These are phyloP conservation scores for Cossypha polioptera DNA, from an alignment of 2,797 vertebrate species.

Conservation along the genomic window DNA sequence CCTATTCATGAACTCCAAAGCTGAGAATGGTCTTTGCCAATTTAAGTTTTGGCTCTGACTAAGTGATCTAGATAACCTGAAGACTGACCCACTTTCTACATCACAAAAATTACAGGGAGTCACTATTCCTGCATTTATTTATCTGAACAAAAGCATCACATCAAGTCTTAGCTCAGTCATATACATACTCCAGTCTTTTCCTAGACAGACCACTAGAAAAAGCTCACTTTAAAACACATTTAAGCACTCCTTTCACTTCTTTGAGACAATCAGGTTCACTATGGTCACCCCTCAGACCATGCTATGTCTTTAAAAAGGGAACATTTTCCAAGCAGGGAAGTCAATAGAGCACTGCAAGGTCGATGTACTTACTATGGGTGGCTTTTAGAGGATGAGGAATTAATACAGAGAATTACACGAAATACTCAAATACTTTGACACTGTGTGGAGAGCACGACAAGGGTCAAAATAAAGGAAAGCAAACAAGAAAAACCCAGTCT, in stretches of 20 bases:
- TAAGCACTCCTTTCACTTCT: not conserved
- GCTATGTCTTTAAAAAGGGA: constrained; percentile 15
- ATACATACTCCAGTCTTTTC: not conserved
- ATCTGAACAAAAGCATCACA: not conserved
- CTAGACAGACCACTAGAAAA: not conserved
- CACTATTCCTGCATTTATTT: not conserved
- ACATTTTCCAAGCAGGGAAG: constrained; percentile 27
- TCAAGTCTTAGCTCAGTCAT: not conserved
- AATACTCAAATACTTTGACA: not conserved
- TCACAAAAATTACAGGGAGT: not conserved
- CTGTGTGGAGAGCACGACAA: not conserved
- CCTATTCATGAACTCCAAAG: not conserved
- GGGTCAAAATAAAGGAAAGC: not conserved
- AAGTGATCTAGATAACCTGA: not conserved
- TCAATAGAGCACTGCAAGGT: constrained; percentile 9
- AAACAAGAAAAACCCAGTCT: not conserved
- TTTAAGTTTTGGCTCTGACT: not conserved
- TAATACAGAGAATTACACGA: not conserved
- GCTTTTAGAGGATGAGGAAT: not conserved
- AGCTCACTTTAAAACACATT: not conserved
- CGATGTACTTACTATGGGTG: not conserved
- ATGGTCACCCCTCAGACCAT: not conserved
- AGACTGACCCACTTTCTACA: not conserved
- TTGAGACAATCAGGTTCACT: not conserved
- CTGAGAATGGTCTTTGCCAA: not conserved